A percentile compares a stretch with the other conserved stretches of the same genome.
phyloP scores from a whole-genome alignment of 1,140 invertebrate species.

The Pseudobourletiella spinata region DNA sequence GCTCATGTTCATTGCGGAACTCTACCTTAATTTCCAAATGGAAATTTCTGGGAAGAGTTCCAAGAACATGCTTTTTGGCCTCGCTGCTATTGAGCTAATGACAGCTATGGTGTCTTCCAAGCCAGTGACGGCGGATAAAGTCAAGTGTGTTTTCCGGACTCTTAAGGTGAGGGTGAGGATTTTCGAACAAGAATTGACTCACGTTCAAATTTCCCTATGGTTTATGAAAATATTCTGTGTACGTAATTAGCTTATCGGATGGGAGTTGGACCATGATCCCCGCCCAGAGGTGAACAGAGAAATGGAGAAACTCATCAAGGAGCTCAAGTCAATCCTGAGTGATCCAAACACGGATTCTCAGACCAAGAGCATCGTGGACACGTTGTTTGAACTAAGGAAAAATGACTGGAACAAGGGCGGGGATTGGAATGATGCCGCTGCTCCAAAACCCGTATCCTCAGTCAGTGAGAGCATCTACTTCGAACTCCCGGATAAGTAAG shows the following conservation, averaged over 20 bases:
- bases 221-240: neutral
- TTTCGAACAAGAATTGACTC: neutral
- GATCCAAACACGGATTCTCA: too few species aligned
- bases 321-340: slow-evolving; percentile 9
- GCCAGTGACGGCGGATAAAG: slow-evolving; percentile 6
- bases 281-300: slow-evolving; percentile 6
- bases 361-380: slow-evolving; percentile 11
- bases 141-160: slow-evolving; percentile 21
- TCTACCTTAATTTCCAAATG: slow-evolving; percentile 27
- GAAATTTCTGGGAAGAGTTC: slow-evolving; percentile 2
- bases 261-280: slow-evolving; percentile 21
- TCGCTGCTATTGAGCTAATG: slow-evolving; percentile 22
- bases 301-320: slow-evolving; percentile 11
- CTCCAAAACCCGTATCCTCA: neutral
- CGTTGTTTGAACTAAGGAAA: slow-evolving; percentile 10
- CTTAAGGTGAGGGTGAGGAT: slow-evolving; percentile 17
- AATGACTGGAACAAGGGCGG: slow-evolving; percentile 25
- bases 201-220: neutral
- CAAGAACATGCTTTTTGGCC: slow-evolving; percentile 15
- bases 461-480: too few species aligned
- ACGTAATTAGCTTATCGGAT: slow-evolving; percentile 20
- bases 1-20: slow-evolving; percentile 18
- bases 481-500: slow-evolving; percentile 27
- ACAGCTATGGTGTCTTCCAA: neutral
- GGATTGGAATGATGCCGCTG: neutral